phyloP scores from a whole-genome alignment of 1,140 invertebrate species.

The Oscheius sp. region DNA sequence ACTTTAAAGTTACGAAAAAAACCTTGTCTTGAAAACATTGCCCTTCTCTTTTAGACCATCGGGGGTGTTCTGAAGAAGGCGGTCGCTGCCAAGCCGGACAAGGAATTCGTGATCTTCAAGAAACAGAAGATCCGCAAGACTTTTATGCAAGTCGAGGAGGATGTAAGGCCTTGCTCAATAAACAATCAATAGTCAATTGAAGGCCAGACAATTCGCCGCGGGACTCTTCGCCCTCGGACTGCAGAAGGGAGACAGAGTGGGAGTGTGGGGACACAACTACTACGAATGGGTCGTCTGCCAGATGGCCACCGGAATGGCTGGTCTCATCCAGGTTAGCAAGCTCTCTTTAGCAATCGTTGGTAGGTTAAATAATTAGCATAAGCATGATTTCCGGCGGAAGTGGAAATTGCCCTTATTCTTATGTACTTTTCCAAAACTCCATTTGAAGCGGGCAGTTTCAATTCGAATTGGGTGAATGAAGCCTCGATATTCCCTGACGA shows the following conservation, averaged over 20 bases:
- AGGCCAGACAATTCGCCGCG: slow-evolving; percentile 77
- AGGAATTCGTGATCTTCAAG: slow-evolving; percentile 58
- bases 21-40: too few species aligned
- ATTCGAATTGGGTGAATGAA: neutral
- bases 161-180: slow-evolving; percentile 40
- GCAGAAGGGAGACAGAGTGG: slow-evolving; percentile 76
- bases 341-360: too few species aligned
- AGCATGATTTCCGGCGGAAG: too few species aligned
- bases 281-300: slow-evolving; percentile 77
- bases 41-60: slow-evolving; percentile 52
- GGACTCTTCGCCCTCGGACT: slow-evolving; percentile 76
- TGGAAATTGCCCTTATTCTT: too few species aligned
- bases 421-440: too few species aligned
- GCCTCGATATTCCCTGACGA: neutral
- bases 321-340: slow-evolving; percentile 74
- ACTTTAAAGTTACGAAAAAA: too few species aligned
- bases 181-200: slow-evolving; percentile 16
- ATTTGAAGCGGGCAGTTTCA: too few species aligned
- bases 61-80: slow-evolving; percentile 44
- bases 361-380: too few species aligned
- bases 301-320: slow-evolving; percentile 76
- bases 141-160: slow-evolving; percentile 48
- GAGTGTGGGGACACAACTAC: slow-evolving; percentile 82
- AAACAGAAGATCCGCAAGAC: slow-evolving; percentile 53
- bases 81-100: slow-evolving; percentile 43